phyloP scores from a whole-genome alignment of 2,888 invertebrate species.

The Achlya flavicornis region DNA sequence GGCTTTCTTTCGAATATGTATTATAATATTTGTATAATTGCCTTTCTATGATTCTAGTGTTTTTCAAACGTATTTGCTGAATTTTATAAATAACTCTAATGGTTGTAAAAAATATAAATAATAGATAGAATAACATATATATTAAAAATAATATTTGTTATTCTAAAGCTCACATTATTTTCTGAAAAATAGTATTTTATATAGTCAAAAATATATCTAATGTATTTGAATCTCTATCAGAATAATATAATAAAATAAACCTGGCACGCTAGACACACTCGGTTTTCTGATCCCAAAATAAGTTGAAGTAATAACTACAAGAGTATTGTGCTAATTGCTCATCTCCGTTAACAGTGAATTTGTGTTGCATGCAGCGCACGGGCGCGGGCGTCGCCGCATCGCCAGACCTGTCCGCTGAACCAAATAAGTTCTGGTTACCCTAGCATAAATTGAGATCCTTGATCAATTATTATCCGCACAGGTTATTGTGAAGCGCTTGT shows the following conservation, averaged over 20 bases:
- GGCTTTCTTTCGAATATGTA: background rate
- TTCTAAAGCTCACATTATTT: too few relatives aligned
- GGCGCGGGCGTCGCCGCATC: background rate
- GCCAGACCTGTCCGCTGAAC: conserved; percentile 28
- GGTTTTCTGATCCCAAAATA: too few relatives aligned
- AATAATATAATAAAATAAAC: too few relatives aligned
- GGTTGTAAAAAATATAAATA: too few relatives aligned
- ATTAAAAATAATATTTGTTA: too few relatives aligned
- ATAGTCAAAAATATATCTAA: too few relatives aligned
- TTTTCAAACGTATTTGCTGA: background rate
- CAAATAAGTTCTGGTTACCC: conserved; percentile 43
- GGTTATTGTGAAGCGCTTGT: background rate
- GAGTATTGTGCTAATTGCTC: conserved; percentile 28
- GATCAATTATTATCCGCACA: conserved; percentile 12
- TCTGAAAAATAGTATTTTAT: too few relatives aligned
- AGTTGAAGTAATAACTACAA: too few relatives aligned
- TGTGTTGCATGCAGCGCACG: conserved; percentile 11
- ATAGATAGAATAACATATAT: too few relatives aligned
- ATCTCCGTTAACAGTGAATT: conserved; percentile 27
- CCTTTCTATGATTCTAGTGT: background rate
- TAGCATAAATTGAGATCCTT: conserved; percentile 40
- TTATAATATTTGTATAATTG: background rate
- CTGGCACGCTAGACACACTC: too few relatives aligned
- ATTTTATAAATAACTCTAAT: background rate
- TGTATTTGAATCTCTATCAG: too few relatives aligned